Evolutionary conservation across 2,888 invertebrate genomes (phyloP).

Genomic region (Ganaspis brasiliensis): DNA sequence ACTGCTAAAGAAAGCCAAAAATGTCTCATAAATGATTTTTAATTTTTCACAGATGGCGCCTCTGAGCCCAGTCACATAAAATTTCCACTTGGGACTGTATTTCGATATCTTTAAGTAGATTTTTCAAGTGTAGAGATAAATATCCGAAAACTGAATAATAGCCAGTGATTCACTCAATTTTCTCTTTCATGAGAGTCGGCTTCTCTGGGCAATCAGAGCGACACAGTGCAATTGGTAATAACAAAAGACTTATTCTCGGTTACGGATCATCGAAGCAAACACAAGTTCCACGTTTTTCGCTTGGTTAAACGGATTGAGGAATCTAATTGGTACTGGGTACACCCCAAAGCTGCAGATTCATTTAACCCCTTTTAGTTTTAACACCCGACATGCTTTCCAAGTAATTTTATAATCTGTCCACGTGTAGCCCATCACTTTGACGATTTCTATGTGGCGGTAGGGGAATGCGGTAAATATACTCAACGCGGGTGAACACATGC

Average conservation of each 20-base stretch:
- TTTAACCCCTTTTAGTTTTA: conserved; percentile 54
- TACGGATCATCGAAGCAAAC: conserved; percentile 52
- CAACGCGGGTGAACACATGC: conserved; percentile 7
- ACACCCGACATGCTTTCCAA: conserved; percentile 55
- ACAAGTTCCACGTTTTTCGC: conserved; percentile 57
- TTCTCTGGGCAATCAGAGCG: conserved; percentile 1
- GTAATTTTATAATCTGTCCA: conserved; percentile 64
- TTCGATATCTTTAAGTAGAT: no score
- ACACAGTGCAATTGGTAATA: conserved; percentile 26
- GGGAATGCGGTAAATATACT: neutral
- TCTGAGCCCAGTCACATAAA: no score
- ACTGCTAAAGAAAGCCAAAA: no score
- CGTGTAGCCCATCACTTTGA: neutral
- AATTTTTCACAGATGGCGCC: no score
- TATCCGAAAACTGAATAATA: neutral
- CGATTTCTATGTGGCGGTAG: neutral
- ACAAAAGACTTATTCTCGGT: conserved; percentile 29
- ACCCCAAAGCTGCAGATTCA: conserved; percentile 57
- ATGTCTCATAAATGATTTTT: no score
- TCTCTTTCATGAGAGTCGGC: conserved; percentile 19
- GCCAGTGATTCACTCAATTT: conserved; percentile 21
- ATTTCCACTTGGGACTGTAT: no score
- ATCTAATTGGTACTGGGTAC: conserved; percentile 62
- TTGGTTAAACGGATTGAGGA: conserved; percentile 58
- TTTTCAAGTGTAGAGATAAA: no score